A percentile compares a stretch with the other conserved stretches of the same genome.
Conservation (phyloP, 2,113 vertebrate genomes). For the Noturus placidus region DNA sequence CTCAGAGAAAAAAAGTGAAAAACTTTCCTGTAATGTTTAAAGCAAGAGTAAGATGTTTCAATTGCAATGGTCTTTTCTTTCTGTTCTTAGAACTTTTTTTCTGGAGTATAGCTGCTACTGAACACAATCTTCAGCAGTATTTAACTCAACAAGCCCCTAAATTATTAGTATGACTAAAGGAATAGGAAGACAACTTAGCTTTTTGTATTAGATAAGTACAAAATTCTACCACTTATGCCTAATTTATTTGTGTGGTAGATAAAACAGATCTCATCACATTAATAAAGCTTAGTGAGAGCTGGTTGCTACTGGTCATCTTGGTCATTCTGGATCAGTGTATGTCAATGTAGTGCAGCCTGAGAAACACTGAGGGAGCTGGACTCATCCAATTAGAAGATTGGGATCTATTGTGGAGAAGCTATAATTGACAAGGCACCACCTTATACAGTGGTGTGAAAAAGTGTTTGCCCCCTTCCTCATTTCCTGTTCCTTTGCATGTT, state of each 20-base stretch:
- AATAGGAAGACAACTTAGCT: neutral
- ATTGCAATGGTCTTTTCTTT: neutral
- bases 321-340: slow-evolving; percentile 48
- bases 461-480: too few relatives aligned
- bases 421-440: neutral
- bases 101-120: neutral
- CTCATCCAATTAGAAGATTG: slow-evolving; percentile 16
- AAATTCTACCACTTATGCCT: neutral
- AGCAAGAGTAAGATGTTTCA: neutral
- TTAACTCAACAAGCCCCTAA: neutral
- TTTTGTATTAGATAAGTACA: neutral
- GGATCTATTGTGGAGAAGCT: neutral
- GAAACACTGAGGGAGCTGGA: slow-evolving; percentile 51
- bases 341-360: slow-evolving; percentile 56
- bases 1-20: neutral
- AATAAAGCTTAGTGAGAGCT: slow-evolving; percentile 54
- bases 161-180: neutral
- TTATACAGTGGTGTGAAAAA: too few relatives aligned
- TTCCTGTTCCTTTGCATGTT: too few relatives aligned
- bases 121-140: neutral
- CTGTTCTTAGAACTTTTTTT: neutral
- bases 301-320: slow-evolving; percentile 48
- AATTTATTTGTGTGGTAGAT: neutral
- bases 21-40: neutral
- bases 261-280: neutral